phyloP scores from a whole-genome alignment of 2,888 invertebrate genomes.

The Lasioglossum lativentre region DNA sequence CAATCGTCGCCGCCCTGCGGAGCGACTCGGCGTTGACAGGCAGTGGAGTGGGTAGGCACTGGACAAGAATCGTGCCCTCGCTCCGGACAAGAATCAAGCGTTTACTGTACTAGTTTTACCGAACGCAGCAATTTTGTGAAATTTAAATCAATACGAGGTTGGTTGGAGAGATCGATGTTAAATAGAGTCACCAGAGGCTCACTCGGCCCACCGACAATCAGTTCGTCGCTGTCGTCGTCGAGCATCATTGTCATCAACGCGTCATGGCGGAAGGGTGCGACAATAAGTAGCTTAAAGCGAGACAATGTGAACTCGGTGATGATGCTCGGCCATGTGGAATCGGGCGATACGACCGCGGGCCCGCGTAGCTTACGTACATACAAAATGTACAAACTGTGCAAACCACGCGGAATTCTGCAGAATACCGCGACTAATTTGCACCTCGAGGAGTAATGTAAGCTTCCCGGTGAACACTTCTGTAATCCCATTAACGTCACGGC shows the following conservation, averaged over 20 bases:
- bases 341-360: constrained; percentile 1
- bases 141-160: no score
- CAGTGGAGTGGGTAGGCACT: no score
- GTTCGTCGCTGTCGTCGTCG: background rate
- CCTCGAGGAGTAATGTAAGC: constrained; percentile 9
- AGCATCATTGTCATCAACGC: background rate
- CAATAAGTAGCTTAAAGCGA: background rate
- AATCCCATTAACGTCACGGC: constrained; percentile 30
- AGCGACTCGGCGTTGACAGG: no score
- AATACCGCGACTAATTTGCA: constrained; percentile 4
- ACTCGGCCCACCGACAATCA: background rate
- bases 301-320: background rate
- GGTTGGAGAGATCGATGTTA: no score
- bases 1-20: no score
- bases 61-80: no score
- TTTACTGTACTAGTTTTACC: no score
- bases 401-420: background rate
- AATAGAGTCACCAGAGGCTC: no score
- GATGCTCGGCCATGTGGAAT: constrained; percentile 1
- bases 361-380: background rate
- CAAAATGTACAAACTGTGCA: background rate
- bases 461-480: constrained; percentile 21
- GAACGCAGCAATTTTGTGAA: background rate
- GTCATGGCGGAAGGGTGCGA: background rate
- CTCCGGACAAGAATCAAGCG: no score